Evolutionary conservation across 2,797 vertebrate species (phyloP), one percentile per base, ranked within the genome.

Genomic region (Myotis vivesi): DNA sequence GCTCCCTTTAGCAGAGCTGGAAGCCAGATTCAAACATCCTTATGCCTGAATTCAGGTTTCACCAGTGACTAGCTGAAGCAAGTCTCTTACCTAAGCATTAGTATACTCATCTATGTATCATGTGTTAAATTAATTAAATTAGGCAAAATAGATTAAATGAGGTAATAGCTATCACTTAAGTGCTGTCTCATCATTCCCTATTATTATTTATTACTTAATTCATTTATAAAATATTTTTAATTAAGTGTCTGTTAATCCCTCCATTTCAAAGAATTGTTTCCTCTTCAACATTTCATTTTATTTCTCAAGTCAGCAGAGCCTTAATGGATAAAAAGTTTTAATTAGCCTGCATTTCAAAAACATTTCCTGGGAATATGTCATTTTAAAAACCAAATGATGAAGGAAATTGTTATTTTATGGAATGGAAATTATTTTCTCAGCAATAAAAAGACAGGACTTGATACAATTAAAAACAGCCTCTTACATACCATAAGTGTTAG

Each of bases 341-440:
- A 93, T 36, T 83, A 83, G 38, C 11, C 8, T 13, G 46, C 25
- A 44, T 81, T 68, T 91, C 77, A 59, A 62, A 94, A 82, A 20
- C 6, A 81, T 22, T 69, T 51, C 12, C 66, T 88, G 30, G 33
- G 28, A 57, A 23, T 44, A 72, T 71, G 28, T 64, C 5, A 91
- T 81, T 89, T 94, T 53, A 80, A 72, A 90, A 95, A 85, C 1
- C 3, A 81, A 85, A 57, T 72, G 8, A 81, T 73, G 9, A 92
- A 53, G 41, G 5, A 80, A 83, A 89, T 68, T 82, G 6, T 71
- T 69, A 91, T 33, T 85, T 95, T 77, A 73, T 19, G 30, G 10
- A 2, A 49, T 1, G 10, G 25, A 82, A 88, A 76, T 76, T 72
- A 59, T 57, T 89, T 88, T 76, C 59, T 85, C n/a, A 16, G 4